Base-by-base conservation (phyloP, 2,797 vertebrate species). In the Mionectes olivaceus region DNA sequence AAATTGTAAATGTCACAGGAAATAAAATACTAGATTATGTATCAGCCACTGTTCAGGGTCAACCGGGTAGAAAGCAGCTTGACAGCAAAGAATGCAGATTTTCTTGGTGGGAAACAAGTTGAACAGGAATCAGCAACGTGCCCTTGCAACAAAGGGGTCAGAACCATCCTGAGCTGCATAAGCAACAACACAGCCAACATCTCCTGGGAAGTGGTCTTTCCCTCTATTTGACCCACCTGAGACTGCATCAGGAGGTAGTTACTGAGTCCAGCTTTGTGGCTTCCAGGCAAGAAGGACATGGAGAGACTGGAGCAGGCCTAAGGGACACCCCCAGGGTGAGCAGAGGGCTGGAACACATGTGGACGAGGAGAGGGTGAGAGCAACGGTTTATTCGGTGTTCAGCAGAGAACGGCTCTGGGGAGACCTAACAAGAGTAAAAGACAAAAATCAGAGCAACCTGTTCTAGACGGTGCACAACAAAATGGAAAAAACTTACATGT, bases 291-390 rank as follows among this genome's bases (percentile, higher is more conserved):
- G 27, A 52, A 49, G 75, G 28, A 10, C 2, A 12, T 6, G 41
- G 30, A 46, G 13, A 85, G 7, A 22, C 3, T 43, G 2, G 1
- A 53, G 7, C 3, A 74, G 55, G 7, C 28, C 8, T 10, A 79
- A 7, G 5, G 9, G 13, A 53, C 5, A 27, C 3, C 5, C 24
- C 2, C 9, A 24, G 25, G 5, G 5, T 39, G 10, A 6, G 1
- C 21, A 32, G 7, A 10, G 28, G 4, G 2, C 19, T 85, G 32
- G 9, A 69, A 8, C 11, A 52, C 5, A 8, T 4, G 3, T 7
- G 11, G 9, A 6, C 5, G n/a, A 5, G 5, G 4, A 9, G 8
- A 41, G 5, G 9, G 68, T 21, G 7, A n/a, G 4, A 28, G 5
- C 16, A 2, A 22, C 18, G 2, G 2, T 27, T 74, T 47, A 27